Evolutionary conservation across 2,888 invertebrate genomes (phyloP), one percentile per base, ranked within the genome.

Genomic region (Galerucella nymphaeae): DNA sequence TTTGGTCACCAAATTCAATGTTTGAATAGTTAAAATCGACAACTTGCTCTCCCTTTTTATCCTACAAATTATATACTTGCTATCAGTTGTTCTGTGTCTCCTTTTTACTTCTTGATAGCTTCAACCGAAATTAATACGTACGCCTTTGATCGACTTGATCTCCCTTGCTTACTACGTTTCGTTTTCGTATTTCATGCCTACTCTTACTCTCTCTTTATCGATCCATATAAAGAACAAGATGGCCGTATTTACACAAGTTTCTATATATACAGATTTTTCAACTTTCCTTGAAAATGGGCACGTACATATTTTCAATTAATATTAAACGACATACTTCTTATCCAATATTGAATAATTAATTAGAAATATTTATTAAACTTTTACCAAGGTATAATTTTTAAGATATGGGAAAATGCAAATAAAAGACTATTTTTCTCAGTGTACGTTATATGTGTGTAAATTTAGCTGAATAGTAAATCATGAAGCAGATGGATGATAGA

Each of bases 151-250:
- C 79, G 78, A 77, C 79, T 80, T 79, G 78, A 80, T 80, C 81
- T 74, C 70, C 59, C 74, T 71, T 69, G 70, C 71, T 57, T 61
- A 59, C 64, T 65, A 66, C 71, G 69, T 75, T 72, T 65, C 66
- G 66, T 66, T 57, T 55, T 66, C 66, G 57, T 57, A 57, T 59
- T 59, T 23, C 66, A 57, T 71, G 67, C 71, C 67, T 75, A 69
- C 72, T 77, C 75, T 71, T 73, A 38, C 74, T 77, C 74, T 78
- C 74, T 67, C 75, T 76, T 72, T 81, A 80, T 81, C 80, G 81
- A 82, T 81, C 80, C 76, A 66, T 73, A 71, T 71, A 71, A 78
- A 78, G 77, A 74, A 79, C 80, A 82, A 81, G 79, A 81, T 81
- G 82, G 81, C 80, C 74, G 77, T 73, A 71, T 74, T 74, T 76